phyloP scores from a whole-genome alignment of 2,113 vertebrate genomes.

The Anarrhichthys ocellatus region DNA sequence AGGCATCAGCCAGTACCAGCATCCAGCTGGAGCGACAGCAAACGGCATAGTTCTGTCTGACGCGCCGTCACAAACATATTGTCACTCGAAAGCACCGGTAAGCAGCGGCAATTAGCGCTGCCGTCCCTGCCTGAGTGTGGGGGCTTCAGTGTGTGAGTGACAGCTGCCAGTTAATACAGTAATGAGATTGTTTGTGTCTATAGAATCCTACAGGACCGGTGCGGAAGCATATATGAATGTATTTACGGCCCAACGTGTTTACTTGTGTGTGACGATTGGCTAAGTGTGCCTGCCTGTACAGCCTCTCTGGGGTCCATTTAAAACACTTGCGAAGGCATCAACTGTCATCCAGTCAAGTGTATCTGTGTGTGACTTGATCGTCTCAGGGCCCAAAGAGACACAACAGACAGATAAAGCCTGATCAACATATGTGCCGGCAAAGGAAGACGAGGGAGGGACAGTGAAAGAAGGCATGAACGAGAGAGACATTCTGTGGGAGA shows the following conservation, averaged over 20 bases:
- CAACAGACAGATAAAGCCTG: slow-evolving; percentile 19
- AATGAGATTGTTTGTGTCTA: not conserved
- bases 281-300: slow-evolving; percentile 3
- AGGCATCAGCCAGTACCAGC: slow-evolving; percentile 13
- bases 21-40: slow-evolving; percentile 50
- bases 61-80: slow-evolving; percentile 38
- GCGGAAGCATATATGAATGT: not conserved
- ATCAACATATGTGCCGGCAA: slow-evolving; percentile 33
- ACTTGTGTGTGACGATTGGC: not conserved
- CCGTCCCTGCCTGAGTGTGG: not conserved
- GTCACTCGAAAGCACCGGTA: slow-evolving; percentile 43
- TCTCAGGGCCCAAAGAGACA: slow-evolving; percentile 25
- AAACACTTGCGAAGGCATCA: slow-evolving; percentile 3
- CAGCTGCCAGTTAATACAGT: not conserved
- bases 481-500: not conserved
- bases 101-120: slow-evolving; percentile 59
- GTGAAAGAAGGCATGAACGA: not conserved
- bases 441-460: not conserved
- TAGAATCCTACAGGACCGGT: not conserved
- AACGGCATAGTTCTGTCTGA: slow-evolving; percentile 41
- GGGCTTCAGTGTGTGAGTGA: not conserved
- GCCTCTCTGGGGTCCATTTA: slow-evolving; percentile 37
- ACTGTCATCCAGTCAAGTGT: slow-evolving; percentile 16
- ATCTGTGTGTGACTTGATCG: slow-evolving; percentile 55
- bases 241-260: not conserved